Conservation (phyloP, 2,888 invertebrate species). For the Lepidocyrtinus sp. region DNA sequence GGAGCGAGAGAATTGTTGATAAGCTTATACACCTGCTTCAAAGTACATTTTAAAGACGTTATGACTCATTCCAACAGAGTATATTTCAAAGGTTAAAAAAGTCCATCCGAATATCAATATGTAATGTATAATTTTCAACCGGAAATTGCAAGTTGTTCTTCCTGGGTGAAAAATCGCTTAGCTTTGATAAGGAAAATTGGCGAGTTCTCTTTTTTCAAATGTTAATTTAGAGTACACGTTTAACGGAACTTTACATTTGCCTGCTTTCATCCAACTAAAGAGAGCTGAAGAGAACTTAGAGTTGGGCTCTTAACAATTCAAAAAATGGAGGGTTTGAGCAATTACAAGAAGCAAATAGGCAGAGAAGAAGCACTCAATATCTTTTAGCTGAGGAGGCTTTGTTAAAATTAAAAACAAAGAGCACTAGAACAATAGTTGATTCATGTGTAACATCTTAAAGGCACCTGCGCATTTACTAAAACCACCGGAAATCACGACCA, state of each 20-base stretch:
- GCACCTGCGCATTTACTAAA: not conserved
- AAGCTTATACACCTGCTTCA: not conserved
- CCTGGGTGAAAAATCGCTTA: not conserved
- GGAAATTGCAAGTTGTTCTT: too few species aligned
- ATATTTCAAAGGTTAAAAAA: too few species aligned
- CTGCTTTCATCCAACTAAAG: not conserved
- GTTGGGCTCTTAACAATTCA: not conserved
- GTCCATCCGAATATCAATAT: too few species aligned
- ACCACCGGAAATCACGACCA: slow-evolving; percentile 5
- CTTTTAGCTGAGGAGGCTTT: not conserved
- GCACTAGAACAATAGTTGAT: not conserved
- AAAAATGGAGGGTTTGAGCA: not conserved
- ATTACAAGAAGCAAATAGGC: slow-evolving; percentile 1
- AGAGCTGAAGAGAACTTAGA: not conserved
- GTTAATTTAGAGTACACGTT: not conserved
- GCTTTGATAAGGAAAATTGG: not conserved
- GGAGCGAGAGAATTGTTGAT: too few species aligned
- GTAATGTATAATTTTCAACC: too few species aligned
- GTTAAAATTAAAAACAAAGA: slow-evolving; percentile 6
- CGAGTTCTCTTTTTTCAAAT: not conserved
- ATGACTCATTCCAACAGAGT: not conserved
- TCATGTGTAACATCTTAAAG: not conserved
- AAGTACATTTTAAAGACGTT: not conserved
- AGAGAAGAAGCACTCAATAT: not conserved
- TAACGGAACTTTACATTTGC: not conserved